Evolutionary conservation across 2,888 invertebrate species (phyloP), one percentile per base, ranked within the genome.

Genomic region (Lepidochitona cinerea): DNA sequence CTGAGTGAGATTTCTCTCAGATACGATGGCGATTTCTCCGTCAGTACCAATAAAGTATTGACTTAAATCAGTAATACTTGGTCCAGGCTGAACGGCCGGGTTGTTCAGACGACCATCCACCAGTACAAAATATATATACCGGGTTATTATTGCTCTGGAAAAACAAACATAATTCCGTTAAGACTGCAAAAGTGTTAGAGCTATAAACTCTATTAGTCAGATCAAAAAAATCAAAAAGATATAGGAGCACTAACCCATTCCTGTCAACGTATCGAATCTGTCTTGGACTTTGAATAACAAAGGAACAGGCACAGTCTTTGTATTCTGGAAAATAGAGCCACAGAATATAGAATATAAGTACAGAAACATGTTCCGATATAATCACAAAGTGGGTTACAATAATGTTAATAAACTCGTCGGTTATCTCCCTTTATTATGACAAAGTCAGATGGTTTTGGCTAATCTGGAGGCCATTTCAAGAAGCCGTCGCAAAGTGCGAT

Each of bases 81-180:
- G 74, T 41, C 70, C 72, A 3, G 70, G 14, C n/a, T 41, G 26
- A 32, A 33, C 33, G 14, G 12, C 37, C 5, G 68, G 74, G 68
- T 74, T 68, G 26, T 72, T 14, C 23, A 37, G 36, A 0, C 6
- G 29, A 14, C 70, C 70, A 66, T 74, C 65, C n/a, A 74, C 69
- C 0, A 59, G 54, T 23, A 76, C 76, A 18, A 76, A 71, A 68
- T 74, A 76, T 18, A 72, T 65, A 32, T 74, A 23, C 4, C 54
- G 52, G 29, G 76, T 71, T 32, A 76, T 7, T 18, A 52, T 33
- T 3, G 18, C 14, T 6, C 76, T 76, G 71, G n/a, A n/a, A n/a
- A n/a, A n/a, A n/a, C n/a, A n/a, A n/a, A n/a, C n/a, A n/a, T n/a
- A n/a, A n/a, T n/a, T n/a, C n/a, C n/a, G n/a, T n/a, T n/a, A n/a